A percentile compares a stretch with the other conserved stretches of the same genome.
These are phyloP conservation scores for Peromyscus melanophrys DNA, from an alignment of 2,797 vertebrate species.

Conservation along the genomic window DNA sequence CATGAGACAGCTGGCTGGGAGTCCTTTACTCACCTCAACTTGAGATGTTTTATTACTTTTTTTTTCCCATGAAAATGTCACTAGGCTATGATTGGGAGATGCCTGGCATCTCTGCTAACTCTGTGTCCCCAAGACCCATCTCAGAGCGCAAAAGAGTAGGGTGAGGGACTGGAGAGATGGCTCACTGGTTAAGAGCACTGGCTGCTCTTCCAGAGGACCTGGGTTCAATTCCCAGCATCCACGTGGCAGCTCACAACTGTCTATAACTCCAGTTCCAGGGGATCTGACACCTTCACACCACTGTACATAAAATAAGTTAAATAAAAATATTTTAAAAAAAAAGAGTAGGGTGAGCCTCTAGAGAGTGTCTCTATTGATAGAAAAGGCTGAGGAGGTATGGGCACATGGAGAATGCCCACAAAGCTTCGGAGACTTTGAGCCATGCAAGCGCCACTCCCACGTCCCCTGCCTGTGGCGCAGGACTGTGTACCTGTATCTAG, in stretches of 20 bases:
- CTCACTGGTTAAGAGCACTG: too few species aligned
- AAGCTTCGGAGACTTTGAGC: not conserved
- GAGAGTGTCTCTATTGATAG: not conserved
- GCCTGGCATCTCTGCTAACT: not conserved
- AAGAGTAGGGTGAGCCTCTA: not conserved
- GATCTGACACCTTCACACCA: too few species aligned
- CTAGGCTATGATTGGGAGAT: not conserved
- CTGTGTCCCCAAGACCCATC: not conserved
- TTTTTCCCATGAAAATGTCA: not conserved
- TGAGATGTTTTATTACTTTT: not conserved
- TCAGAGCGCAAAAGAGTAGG: too few species aligned
- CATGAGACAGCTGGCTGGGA: not conserved
- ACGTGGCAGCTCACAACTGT: too few species aligned
- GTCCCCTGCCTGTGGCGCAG: not conserved
- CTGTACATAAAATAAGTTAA: too few species aligned
- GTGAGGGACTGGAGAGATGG: too few species aligned
- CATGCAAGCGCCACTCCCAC: not conserved
- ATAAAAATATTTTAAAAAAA: too few species aligned
- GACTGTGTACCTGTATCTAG: too few species aligned
- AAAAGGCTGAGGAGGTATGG: not conserved
- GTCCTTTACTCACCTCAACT: not conserved
- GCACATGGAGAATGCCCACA: too few species aligned
- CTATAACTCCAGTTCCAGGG: too few species aligned
- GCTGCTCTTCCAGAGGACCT: too few species aligned
- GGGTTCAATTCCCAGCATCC: too few species aligned